A percentile compares a stretch with the other conserved stretches of the same genome.
Evolutionary conservation across 2,113 vertebrate genomes (phyloP).

Genomic region (Brevimyrus niger): DNA sequence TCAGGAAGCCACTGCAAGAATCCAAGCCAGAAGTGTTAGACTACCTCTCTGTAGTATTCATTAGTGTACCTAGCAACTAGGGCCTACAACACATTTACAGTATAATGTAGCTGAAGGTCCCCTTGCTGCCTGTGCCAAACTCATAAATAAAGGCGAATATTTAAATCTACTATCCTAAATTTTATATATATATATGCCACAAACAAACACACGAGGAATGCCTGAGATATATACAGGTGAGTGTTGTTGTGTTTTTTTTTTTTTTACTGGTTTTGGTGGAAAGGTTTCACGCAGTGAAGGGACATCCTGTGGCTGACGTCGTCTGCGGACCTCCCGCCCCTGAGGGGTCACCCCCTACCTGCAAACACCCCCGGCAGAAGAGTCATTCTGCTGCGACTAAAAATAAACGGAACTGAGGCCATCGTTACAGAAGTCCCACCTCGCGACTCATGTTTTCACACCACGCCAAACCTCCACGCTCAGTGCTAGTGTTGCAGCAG

Average conservation of each 20-base stretch:
- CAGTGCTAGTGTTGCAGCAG: neutral
- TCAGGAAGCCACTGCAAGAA: neutral
- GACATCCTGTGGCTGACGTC: neutral
- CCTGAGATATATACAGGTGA: neutral
- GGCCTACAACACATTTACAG: constrained; percentile 48
- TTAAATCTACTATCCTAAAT: neutral
- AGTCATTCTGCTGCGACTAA: neutral
- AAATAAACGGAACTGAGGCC: neutral
- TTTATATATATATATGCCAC: neutral
- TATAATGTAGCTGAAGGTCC: constrained; percentile 52
- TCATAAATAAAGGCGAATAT: constrained; percentile 28
- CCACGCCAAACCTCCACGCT: neutral
- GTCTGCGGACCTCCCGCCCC: neutral
- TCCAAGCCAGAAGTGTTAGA: constrained; percentile 41
- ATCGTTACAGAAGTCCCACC: neutral
- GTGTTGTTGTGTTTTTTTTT: neutral
- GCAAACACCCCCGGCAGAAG: neutral
- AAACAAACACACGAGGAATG: neutral
- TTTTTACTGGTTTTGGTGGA: neutral
- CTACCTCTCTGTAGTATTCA: constrained; percentile 52
- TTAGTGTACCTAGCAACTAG: constrained; percentile 48
- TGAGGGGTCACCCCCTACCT: neutral
- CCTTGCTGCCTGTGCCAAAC: constrained; percentile 38
- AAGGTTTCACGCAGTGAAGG: neutral
- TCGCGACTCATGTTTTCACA: constrained; percentile 5